Evolutionary conservation across 2,797 vertebrate species (phyloP).

Genomic region (Pitangus sulphuratus): DNA sequence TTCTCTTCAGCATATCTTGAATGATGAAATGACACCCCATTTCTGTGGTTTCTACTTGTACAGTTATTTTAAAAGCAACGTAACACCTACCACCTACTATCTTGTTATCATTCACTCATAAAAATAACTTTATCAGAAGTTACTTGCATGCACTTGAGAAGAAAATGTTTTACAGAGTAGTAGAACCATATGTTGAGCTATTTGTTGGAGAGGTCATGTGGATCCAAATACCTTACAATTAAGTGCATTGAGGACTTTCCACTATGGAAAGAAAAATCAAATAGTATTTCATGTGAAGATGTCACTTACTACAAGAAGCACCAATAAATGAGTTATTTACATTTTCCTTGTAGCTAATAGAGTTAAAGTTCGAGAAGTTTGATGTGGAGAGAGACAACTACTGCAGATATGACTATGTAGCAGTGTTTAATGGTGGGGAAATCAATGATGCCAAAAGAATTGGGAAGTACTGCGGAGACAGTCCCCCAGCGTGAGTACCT

Average conservation of each 20-base stretch:
- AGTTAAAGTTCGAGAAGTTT: slow-evolving; percentile 97
- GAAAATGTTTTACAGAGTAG: not conserved
- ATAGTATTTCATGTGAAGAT: not conserved
- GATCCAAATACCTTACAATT: not conserved
- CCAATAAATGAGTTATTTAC: not conserved
- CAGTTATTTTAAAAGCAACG: not conserved
- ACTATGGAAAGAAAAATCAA: not conserved
- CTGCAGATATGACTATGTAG: slow-evolving; percentile 95
- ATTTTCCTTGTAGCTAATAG: slow-evolving; percentile 80
- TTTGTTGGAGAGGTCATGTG: not conserved
- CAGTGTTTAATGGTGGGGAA: slow-evolving; percentile 94
- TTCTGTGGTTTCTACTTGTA: not conserved
- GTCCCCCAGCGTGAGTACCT: slow-evolving; percentile 91
- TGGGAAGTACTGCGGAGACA: slow-evolving; percentile 96
- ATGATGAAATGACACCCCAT: not conserved
- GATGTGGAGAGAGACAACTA: slow-evolving; percentile 98
- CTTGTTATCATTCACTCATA: not conserved
- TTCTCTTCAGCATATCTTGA: not conserved
- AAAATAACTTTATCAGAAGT: not conserved
- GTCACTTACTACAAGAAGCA: not conserved
- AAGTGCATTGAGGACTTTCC: not conserved
- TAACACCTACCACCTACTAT: not conserved
- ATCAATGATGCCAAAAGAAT: slow-evolving; percentile 93
- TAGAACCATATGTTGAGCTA: not conserved
- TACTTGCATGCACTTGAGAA: not conserved